Evolutionary conservation across 2,888 invertebrate species (phyloP).

Genomic region (Drosophila setosimentum): DNA sequence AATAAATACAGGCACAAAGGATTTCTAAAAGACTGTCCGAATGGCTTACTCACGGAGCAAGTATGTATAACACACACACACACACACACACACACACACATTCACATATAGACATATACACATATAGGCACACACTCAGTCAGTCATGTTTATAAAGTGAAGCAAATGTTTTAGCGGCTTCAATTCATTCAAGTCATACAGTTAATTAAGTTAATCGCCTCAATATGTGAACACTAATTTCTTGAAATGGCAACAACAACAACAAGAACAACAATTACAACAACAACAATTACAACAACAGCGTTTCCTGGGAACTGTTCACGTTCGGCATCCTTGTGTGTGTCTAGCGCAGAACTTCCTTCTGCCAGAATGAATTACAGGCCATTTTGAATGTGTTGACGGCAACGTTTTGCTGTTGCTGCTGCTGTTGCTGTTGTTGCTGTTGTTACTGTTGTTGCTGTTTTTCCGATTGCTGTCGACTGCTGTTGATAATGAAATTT

Average conservation of each 20-base stretch:
- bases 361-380: slow-evolving; percentile 48
- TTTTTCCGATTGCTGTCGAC: slow-evolving; percentile 45
- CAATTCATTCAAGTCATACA: slow-evolving; percentile 75
- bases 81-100: not conserved
- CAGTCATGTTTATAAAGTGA: slow-evolving; percentile 1
- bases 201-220: slow-evolving; percentile 72
- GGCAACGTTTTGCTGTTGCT: slow-evolving; percentile 22
- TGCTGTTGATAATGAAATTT: slow-evolving; percentile 72
- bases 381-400: slow-evolving; percentile 63
- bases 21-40: slow-evolving; percentile 98
- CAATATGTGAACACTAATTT: slow-evolving; percentile 71
- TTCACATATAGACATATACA: not conserved
- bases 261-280: slow-evolving; percentile 26
- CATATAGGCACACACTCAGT: not conserved
- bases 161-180: slow-evolving; percentile 32
- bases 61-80: slow-evolving; percentile 86
- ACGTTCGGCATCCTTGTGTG: not conserved
- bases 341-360: slow-evolving; percentile 2
- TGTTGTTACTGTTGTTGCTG: slow-evolving; percentile 18
- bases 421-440: slow-evolving; percentile 5
- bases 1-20: slow-evolving; percentile 95
- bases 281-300: slow-evolving; percentile 16
- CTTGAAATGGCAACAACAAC: slow-evolving; percentile 32
- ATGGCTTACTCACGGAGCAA: slow-evolving; percentile 97
- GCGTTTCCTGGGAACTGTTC: slow-evolving; percentile 31